Evolutionary conservation across 2,113 vertebrate genomes (phyloP).

Genomic region (Micronycteris hirsuta): DNA sequence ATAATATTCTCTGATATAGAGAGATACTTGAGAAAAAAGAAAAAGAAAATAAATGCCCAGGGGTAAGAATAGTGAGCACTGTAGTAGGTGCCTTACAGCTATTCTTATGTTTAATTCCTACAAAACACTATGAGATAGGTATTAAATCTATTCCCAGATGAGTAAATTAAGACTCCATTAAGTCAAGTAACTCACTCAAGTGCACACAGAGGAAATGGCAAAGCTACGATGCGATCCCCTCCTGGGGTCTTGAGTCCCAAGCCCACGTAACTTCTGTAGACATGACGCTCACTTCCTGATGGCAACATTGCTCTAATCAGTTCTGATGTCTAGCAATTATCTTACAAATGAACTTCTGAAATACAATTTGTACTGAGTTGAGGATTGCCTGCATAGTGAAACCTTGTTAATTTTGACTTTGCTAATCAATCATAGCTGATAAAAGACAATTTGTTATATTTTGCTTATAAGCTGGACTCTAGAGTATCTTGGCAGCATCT

Average conservation of each 20-base stretch:
- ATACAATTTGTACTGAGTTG: neutral
- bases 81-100: neutral
- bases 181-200: neutral
- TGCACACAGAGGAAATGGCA: neutral
- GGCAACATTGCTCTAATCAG: neutral
- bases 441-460: neutral
- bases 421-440: neutral
- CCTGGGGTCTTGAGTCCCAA: neutral
- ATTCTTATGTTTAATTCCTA: neutral
- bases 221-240: neutral
- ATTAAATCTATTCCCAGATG: neutral
- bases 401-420: neutral
- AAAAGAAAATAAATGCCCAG: neutral
- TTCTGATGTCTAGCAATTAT: neutral
- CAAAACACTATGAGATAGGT: neutral
- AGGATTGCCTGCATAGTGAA: neutral
- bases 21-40: neutral
- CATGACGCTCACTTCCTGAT: neutral
- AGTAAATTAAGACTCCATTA: neutral
- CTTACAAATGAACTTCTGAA: neutral
- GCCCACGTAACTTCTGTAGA: neutral
- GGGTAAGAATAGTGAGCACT: neutral
- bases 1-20: neutral
- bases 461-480: neutral
- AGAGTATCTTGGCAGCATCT: neutral